Evolutionary conservation across 2,888 invertebrate species (phyloP).

Genomic region (Polyommatus icarus): DNA sequence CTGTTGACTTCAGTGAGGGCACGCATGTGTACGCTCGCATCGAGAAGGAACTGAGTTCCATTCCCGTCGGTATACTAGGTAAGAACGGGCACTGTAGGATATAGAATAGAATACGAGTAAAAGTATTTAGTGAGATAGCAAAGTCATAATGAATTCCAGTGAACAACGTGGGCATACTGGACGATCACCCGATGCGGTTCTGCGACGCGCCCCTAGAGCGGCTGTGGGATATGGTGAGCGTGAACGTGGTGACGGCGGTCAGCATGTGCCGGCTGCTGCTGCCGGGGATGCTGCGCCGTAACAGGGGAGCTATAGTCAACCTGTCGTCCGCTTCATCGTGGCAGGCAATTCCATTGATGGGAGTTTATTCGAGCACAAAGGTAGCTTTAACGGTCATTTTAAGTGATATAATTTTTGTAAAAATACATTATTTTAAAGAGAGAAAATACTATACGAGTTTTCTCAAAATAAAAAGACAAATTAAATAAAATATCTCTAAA

Average conservation of each 20-base stretch:
- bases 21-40: neutral
- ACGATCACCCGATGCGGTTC: neutral
- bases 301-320: conserved; percentile 91
- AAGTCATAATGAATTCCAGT: neutral
- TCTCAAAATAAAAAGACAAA: neutral
- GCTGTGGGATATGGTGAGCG: conserved; percentile 88
- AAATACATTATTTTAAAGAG: too few species aligned
- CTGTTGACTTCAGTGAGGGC: neutral
- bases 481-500: too few species aligned
- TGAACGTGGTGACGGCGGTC: conserved; percentile 92
- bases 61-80: neutral
- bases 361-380: conserved; percentile 20
- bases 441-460: neutral
- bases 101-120: too few species aligned
- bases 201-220: neutral
- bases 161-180: neutral
- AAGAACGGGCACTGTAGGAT: neutral
- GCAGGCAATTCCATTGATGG: conserved; percentile 19
- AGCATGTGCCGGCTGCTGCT: conserved; percentile 88
- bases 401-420: neutral
- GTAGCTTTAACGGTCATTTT: neutral
- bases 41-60: neutral
- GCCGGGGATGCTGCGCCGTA: conserved; percentile 86
- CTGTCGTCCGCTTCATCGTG: neutral
- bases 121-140: too few species aligned